These are phyloP conservation scores for Frankliniella fusca DNA, from an alignment of 2,888 invertebrate species.

Conservation along the genomic window DNA sequence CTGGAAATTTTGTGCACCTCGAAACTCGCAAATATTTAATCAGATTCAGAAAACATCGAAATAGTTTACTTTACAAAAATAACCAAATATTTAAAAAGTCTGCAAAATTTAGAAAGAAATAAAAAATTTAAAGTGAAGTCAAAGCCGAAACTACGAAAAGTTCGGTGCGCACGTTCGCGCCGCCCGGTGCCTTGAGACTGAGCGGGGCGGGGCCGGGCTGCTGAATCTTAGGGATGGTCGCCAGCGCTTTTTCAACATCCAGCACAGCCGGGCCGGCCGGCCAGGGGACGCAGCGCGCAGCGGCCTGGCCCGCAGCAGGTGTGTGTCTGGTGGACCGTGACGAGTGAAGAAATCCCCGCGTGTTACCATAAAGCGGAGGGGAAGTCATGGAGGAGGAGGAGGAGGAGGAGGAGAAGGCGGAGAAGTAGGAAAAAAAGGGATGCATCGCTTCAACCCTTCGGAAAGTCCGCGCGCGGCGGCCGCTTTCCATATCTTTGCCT, in stretches of 20 bases:
- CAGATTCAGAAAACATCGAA: no score
- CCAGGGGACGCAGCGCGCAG: neutral
- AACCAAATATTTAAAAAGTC: no score
- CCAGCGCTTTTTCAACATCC: constrained; percentile 9
- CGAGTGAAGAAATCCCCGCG: neutral
- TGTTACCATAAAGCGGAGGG: constrained; percentile 9
- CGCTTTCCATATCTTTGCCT: no score
- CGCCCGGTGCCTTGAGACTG: neutral
- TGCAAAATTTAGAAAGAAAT: no score
- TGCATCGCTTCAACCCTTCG: no score
- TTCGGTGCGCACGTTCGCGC: no score
- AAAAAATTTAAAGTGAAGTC: no score
- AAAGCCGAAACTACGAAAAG: no score
- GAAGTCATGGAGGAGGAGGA: neutral
- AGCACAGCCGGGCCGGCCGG: neutral
- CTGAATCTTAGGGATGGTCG: neutral
- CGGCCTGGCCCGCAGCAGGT: neutral
- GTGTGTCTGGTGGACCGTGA: neutral
- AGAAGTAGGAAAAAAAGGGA: neutral
- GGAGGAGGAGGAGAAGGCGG: neutral
- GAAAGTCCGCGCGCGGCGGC: no score
- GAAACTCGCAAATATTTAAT: no score
- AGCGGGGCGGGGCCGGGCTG: neutral
- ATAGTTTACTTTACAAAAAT: no score
- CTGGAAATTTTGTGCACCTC: no score